Conservation (phyloP, 2,888 invertebrate species). For the Amiota mariae region DNA sequence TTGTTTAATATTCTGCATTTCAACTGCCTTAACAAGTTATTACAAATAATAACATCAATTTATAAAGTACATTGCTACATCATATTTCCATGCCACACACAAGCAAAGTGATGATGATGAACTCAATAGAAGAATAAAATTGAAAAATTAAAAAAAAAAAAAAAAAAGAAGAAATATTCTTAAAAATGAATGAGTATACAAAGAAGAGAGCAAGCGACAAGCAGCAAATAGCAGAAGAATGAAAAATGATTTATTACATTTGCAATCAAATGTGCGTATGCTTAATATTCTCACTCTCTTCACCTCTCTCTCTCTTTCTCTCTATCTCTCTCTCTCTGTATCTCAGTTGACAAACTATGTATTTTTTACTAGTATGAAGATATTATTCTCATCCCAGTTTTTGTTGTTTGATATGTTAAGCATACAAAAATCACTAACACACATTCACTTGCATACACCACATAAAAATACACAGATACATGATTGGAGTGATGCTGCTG, state of each 20-base stretch:
- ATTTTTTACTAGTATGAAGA: slow-evolving; percentile 32
- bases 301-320: background rate
- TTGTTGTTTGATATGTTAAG: slow-evolving; percentile 44
- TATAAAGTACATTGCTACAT: slow-evolving; percentile 35
- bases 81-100: slow-evolving; percentile 49
- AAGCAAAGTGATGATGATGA: slow-evolving; percentile 16
- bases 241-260: slow-evolving; percentile 67
- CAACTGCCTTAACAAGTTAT: no score
- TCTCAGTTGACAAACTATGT: slow-evolving; percentile 41
- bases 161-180: slow-evolving; percentile 40
- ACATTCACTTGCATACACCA: no score
- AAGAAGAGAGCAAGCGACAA: background rate
- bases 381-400: slow-evolving; percentile 24
- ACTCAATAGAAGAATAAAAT: slow-evolving; percentile 54
- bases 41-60: no score
- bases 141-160: slow-evolving; percentile 47
- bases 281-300: background rate
- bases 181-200: background rate
- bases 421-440: slow-evolving; percentile 51
- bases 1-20: no score
- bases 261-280: slow-evolving; percentile 30
- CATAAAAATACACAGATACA: no score
- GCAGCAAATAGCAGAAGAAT: slow-evolving; percentile 47
- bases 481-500: slow-evolving; percentile 24
- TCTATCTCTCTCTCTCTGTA: no score